Conservation (phyloP, 2,797 vertebrate species). For the Gymnoscopelus microlampas region DNA sequence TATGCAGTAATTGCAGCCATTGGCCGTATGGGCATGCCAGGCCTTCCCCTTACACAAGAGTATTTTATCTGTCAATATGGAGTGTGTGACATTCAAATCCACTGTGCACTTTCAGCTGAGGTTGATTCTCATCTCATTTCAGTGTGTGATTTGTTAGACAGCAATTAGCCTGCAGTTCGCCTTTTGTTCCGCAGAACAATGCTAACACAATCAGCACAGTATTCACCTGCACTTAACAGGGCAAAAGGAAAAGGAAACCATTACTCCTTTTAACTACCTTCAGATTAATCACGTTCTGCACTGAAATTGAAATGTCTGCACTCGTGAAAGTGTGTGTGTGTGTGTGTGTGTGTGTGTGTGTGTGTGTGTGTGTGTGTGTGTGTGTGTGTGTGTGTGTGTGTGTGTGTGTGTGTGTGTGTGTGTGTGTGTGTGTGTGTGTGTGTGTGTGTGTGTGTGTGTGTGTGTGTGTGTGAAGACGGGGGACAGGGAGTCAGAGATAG, state of each 20-base stretch:
- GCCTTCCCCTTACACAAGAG: too few species aligned
- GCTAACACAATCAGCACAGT: conserved; percentile 51
- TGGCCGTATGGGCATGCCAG: too few species aligned
- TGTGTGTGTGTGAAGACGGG: too few species aligned
- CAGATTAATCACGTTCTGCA: conserved; percentile 50
- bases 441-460: background rate
- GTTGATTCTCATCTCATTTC: too few species aligned
- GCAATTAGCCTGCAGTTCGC: conserved; percentile 39
- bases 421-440: conserved; percentile 20
- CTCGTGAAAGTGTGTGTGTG: background rate
- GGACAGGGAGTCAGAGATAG: background rate
- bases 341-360: conserved; percentile 20
- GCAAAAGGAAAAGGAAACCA: conserved; percentile 30
- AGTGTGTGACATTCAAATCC: too few species aligned
- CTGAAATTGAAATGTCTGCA: conserved; percentile 29
- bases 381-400: background rate
- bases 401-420: background rate
- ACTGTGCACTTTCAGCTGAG: too few species aligned
- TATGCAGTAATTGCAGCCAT: too few species aligned
- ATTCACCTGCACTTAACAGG: conserved; percentile 53
- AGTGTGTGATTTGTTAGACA: background rate
- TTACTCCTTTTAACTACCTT: conserved; percentile 56
- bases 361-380: conserved; percentile 1
- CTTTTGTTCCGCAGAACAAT: conserved; percentile 50
- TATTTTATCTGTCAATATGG: too few species aligned